These are phyloP conservation scores for Falcunculus frontatus DNA, from an alignment of 2,113 vertebrate species.

Conservation along the genomic window DNA sequence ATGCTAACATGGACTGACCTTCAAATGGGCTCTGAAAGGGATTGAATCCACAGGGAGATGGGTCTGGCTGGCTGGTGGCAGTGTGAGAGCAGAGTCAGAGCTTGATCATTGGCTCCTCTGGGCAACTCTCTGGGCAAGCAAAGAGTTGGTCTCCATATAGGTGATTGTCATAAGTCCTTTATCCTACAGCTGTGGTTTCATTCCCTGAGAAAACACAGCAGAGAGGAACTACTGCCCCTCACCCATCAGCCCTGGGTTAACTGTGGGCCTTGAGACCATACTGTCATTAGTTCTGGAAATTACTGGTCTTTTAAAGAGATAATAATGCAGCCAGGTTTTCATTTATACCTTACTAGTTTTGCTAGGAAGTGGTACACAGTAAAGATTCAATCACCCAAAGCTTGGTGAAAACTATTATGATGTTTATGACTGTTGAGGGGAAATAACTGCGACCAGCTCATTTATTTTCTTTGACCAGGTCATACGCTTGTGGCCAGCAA, in stretches of 20 bases:
- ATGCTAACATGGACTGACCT: background rate
- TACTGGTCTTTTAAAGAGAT: background rate
- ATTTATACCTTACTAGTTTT: background rate
- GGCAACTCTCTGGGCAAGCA: background rate
- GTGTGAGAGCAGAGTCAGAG: background rate
- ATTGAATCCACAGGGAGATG: background rate
- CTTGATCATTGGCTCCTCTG: background rate
- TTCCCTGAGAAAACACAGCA: background rate
- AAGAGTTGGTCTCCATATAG: fast-evolving
- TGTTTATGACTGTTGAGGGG: background rate
- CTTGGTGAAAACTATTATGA: background rate
- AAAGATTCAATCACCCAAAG: background rate
- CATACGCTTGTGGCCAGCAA: background rate
- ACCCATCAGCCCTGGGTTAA: background rate
- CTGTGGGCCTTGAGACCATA: background rate
- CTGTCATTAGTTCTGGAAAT: background rate
- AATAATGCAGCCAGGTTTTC: background rate
- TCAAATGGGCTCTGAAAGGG: background rate
- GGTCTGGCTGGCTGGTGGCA: background rate
- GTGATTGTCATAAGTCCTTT: background rate
- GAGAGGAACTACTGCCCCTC: background rate
- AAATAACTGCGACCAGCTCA: background rate
- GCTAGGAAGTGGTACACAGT: background rate
- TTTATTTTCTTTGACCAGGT: background rate
- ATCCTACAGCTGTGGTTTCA: background rate